A percentile compares a stretch with the other conserved stretches of the same genome.
These are phyloP conservation scores for Mimumesa dahlbomi DNA, from an alignment of 2,888 invertebrate species.

Conservation along the genomic window DNA sequence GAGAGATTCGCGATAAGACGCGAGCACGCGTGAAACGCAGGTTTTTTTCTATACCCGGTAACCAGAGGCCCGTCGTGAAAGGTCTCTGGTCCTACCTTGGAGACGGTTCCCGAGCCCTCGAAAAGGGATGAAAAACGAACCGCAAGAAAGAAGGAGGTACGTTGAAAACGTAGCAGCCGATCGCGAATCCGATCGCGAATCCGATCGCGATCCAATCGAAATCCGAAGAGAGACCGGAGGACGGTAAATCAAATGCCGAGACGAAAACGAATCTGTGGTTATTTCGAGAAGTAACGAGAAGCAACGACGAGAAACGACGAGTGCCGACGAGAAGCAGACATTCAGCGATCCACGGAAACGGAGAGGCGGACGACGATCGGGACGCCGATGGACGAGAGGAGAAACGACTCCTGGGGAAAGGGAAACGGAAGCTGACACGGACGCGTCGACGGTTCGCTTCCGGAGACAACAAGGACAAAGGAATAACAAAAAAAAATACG, in stretches of 20 bases:
- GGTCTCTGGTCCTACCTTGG: constrained; percentile 24
- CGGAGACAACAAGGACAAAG: constrained; percentile 1
- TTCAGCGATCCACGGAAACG: too few species aligned
- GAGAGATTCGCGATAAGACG: neutral
- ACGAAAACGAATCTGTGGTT: too few species aligned
- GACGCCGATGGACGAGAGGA: too few species aligned
- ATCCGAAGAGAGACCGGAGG: neutral
- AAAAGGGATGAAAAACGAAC: neutral
- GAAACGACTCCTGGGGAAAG: too few species aligned
- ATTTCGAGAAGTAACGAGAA: too few species aligned
- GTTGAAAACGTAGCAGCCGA: neutral
- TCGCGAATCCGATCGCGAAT: too few species aligned
- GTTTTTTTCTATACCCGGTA: constrained; percentile 46
- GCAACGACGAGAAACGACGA: neutral
- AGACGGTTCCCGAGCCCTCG: constrained; percentile 5
- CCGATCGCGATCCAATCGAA: too few species aligned
- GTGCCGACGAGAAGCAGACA: neutral
- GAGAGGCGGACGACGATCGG: too few species aligned
- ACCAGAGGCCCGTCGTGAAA: constrained; percentile 18
- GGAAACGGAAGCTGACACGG: neutral
- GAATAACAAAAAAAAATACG: constrained; percentile 37
- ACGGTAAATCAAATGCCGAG: neutral
- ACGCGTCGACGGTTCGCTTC: neutral
- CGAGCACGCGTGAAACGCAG: constrained; percentile 37
- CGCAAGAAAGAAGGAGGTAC: neutral